These are phyloP conservation scores for Ataeniobius toweri DNA, from an alignment of 2,797 vertebrate species.

Conservation along the genomic window DNA sequence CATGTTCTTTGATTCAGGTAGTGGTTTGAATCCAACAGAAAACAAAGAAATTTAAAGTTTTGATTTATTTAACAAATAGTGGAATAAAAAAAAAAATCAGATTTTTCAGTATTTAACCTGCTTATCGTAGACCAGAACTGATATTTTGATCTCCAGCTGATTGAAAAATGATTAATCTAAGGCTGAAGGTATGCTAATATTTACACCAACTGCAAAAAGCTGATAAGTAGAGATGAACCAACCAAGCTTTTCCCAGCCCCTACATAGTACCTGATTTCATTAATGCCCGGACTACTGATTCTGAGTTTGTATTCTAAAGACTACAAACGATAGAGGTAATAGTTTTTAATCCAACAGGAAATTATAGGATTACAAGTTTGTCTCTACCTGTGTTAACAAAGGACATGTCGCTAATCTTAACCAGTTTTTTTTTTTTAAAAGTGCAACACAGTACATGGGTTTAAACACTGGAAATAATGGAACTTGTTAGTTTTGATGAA, in stretches of 20 bases:
- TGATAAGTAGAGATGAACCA: not conserved
- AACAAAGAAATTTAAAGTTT: not conserved
- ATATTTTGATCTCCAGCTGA: not conserved
- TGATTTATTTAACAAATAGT: not conserved
- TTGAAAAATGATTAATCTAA: too few species aligned
- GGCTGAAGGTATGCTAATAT: constrained; percentile 34
- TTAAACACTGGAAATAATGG: not conserved
- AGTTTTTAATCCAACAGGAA: not conserved
- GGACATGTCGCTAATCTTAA: not conserved
- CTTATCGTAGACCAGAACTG: not conserved
- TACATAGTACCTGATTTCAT: not conserved
- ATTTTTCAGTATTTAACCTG: not conserved
- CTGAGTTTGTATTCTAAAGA: too few species aligned
- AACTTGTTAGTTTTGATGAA: not conserved
- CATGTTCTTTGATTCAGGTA: not conserved
- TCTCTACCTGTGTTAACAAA: not conserved
- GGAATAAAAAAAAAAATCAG: not conserved
- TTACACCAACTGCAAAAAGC: constrained; percentile 21
- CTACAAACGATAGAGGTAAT: too few species aligned
- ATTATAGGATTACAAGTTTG: not conserved
- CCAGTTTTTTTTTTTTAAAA: not conserved
- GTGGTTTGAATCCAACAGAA: not conserved
- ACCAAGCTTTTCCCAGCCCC: not conserved
- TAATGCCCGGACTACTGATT: not conserved
- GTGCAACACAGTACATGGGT: not conserved